Evolutionary conservation across 1,140 invertebrate genomes (phyloP).

Genomic region (Caenorhabditis latens): DNA sequence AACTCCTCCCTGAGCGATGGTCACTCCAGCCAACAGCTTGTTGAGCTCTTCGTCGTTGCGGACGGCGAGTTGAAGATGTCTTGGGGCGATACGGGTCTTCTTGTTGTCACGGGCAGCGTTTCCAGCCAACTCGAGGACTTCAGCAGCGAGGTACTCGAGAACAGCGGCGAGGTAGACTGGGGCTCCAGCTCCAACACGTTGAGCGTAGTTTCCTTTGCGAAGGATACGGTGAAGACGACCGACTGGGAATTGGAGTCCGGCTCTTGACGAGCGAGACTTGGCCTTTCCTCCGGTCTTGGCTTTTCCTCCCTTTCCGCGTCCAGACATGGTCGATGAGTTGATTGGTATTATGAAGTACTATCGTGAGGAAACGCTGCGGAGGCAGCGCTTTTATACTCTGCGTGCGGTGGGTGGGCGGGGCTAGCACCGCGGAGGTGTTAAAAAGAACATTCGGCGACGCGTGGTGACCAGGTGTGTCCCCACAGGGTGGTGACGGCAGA

Average conservation of each 20-base stretch:
- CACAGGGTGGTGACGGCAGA: background rate
- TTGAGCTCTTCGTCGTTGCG: slow-evolving; percentile 89
- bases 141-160: slow-evolving; percentile 82
- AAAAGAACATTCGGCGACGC: background rate
- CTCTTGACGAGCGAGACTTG: slow-evolving; percentile 82
- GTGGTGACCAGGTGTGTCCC: background rate
- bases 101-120: slow-evolving; percentile 81
- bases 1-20: slow-evolving; percentile 88
- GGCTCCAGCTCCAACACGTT: slow-evolving; percentile 82
- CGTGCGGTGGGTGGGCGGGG: no score
- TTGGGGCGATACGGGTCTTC: slow-evolving; percentile 80
- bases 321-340: slow-evolving; percentile 80
- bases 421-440: background rate
- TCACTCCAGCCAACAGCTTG: slow-evolving; percentile 85
- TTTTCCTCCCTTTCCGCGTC: slow-evolving; percentile 80
- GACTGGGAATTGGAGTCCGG: slow-evolving; percentile 84
- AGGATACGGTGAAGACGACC: slow-evolving; percentile 83
- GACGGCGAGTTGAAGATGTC: slow-evolving; percentile 82
- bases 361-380: no score
- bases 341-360: slow-evolving; percentile 76
- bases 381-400: no score
- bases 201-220: slow-evolving; percentile 83
- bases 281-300: slow-evolving; percentile 79
- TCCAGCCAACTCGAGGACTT: slow-evolving; percentile 84
- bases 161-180: slow-evolving; percentile 84